phyloP scores from a whole-genome alignment of 2,888 invertebrate species.

The Stenichneumon culpator region DNA sequence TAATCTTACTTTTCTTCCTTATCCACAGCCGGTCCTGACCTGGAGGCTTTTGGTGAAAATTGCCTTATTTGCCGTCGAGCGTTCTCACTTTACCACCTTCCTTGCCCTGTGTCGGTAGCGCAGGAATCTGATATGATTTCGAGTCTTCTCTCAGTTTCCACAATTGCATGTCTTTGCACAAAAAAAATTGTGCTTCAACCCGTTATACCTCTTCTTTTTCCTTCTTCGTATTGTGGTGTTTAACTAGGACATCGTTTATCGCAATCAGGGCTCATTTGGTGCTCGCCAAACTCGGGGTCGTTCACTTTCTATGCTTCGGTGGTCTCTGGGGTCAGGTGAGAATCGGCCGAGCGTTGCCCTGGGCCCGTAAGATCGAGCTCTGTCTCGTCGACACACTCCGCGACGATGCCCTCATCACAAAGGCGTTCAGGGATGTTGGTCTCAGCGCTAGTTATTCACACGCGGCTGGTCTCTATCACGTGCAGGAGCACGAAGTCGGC shows the following conservation, averaged over 20 bases:
- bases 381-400: constrained; percentile 85
- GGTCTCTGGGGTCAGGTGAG: constrained; percentile 87
- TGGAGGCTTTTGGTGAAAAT: background rate
- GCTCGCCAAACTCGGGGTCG: constrained; percentile 84
- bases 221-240: constrained; percentile 8
- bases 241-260: constrained; percentile 25
- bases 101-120: constrained; percentile 11
- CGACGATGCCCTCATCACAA: constrained; percentile 85
- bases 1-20: background rate
- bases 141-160: background rate
- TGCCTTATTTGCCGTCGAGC: constrained; percentile 1
- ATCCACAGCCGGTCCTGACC: background rate
- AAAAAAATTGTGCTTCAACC: background rate
- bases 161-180: background rate
- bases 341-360: constrained; percentile 86
- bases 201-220: background rate
- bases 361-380: constrained; percentile 86
- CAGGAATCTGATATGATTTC: background rate
- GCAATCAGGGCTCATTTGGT: constrained; percentile 83
- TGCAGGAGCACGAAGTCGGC: constrained; percentile 80
- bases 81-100: background rate
- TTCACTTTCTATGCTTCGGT: constrained; percentile 87
- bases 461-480: constrained; percentile 86
- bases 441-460: constrained; percentile 85
- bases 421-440: constrained; percentile 85